Base-by-base conservation (phyloP, 2,888 invertebrate genomes). In the Megastigmus dorsalis region DNA sequence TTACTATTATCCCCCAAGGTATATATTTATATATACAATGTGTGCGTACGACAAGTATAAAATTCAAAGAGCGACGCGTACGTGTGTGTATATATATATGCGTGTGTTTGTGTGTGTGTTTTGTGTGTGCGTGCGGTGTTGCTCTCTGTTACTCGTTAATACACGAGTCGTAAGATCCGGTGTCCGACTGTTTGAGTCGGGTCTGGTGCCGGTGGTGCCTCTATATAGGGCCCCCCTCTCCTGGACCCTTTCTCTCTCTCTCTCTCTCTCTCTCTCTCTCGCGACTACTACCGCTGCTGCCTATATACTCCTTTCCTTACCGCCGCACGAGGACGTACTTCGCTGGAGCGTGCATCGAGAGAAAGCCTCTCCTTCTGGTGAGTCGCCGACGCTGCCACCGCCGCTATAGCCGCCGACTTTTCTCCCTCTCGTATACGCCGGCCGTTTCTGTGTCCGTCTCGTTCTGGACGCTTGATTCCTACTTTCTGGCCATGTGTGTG, bases 151-250 rank as follows among this genome's bases (percentile, higher is more conserved):
- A n/a, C n/a, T n/a, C n/a, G n/a, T n/a, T n/a, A n/a, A n/a, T n/a
- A n/a, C n/a, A 30, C 48, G 55, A 74, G 68, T 69, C 23, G 9
- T 57, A 68, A 63, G 75, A 68, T 75, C 67, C 71, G 71, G 52
- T 59, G 63, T 71, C 63, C 57, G 75, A 68, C 75, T 75, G 71
- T 63, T 75, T 63, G 50, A 71, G 57, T 63, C 67, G 38, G 52
- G 36, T 52, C 50, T 18, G 26, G 52, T 15, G 55, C 69, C 69
- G 66, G 69, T 38, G 28, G 38, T 26, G 69, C 59, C 76, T 76
- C 76, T 76, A 73, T 76, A 76, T 76, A 76, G 73, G 73, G 69
- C 69, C 73, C 76, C 76, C 76, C 73, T 59, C 69, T 66, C 60
- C 38, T 48, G 33, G 15, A 48, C 48, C 50, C 15, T 26, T 48